A percentile compares a stretch with the other conserved stretches of the same genome.
Evolutionary conservation across 2,888 invertebrate species (phyloP).

Genomic region (Caenorhabditis plicata): DNA sequence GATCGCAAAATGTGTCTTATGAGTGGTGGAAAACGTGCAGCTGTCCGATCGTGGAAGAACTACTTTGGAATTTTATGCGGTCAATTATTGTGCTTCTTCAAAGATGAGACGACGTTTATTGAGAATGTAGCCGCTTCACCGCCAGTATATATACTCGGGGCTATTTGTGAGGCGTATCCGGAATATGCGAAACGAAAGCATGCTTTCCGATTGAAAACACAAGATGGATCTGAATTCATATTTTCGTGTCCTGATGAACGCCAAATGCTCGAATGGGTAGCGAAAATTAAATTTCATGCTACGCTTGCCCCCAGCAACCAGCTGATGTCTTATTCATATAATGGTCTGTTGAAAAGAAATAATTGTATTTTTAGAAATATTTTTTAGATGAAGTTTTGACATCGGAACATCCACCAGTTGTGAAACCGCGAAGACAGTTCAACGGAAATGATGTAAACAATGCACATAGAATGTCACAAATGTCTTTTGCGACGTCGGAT

Average conservation of each 20-base stretch:
- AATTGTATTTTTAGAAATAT: neutral
- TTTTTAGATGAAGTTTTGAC: slow-evolving; percentile 9
- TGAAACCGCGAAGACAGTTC: slow-evolving; percentile 15
- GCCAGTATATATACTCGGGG: slow-evolving; percentile 71
- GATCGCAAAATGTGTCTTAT: slow-evolving; percentile 93
- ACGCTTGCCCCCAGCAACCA: slow-evolving; percentile 76
- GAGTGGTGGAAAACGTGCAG: slow-evolving; percentile 88
- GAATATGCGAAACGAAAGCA: slow-evolving; percentile 94
- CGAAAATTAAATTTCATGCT: slow-evolving; percentile 88
- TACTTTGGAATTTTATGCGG: slow-evolving; percentile 94
- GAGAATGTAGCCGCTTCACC: slow-evolving; percentile 74
- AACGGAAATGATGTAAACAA: slow-evolving; percentile 15
- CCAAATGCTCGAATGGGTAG: slow-evolving; percentile 69
- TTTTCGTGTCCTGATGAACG: slow-evolving; percentile 78
- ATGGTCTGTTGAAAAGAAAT: slow-evolving; percentile 12
- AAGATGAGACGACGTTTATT: slow-evolving; percentile 84
- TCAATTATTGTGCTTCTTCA: slow-evolving; percentile 94
- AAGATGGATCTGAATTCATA: slow-evolving; percentile 89
- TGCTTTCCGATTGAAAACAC: slow-evolving; percentile 82
- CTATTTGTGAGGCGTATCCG: slow-evolving; percentile 81
- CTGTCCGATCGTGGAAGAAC: slow-evolving; percentile 91
- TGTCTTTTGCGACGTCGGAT: slow-evolving; percentile 18
- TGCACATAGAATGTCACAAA: no score
- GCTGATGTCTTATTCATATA: slow-evolving; percentile 38
- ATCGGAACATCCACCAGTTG: slow-evolving; percentile 17